Evolutionary conservation across 2,797 vertebrate genomes (phyloP), one percentile per base, ranked within the genome.

Genomic region (Takifugu rubripes): DNA sequence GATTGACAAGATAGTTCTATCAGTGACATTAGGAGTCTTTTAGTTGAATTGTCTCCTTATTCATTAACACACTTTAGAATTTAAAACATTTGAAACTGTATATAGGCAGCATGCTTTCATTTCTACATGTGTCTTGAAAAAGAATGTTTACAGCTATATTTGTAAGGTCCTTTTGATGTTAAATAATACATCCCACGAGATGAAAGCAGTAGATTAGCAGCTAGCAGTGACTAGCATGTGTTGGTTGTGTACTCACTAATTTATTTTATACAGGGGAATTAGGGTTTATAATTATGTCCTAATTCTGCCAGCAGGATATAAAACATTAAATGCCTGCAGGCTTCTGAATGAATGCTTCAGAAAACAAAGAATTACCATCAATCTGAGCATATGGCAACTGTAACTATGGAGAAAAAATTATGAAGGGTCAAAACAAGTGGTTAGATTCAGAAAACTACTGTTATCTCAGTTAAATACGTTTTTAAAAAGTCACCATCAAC

Each of bases 341-440:
- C 87, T 76, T 57, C 73, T 62, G 63, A 86, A 81, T 72, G 66
- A 72, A 91, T 89, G 76, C 58, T 81, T 64, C 81, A 89, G 90
- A 91, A 93, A 93, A 89, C 83, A 86, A 88, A 91, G 83, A 91
- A 92, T 93, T 93, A 90, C 72, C 88, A 88, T 89, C 88, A 87
- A 83, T 88, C 79, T 80, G 75, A 88, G 87, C 80, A 81, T 84
- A 70, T 77, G 69, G 89, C 54, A 70, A 84, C 88, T 84, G 71
- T 84, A 90, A 88, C 83, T 90, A 76, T 89, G 64, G 78, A 87
- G 84, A 81, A 67, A 52, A 73, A 85, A 14, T 12, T 14, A 40
- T 84, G 5, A 40, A 12, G 4, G 36, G 10, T 51, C 7, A 45
- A 26, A 36, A 53, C 5, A 56, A 21, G 43, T 43, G 11, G n/a